Base-by-base conservation (phyloP, 2,888 invertebrate species). In the Trichogramma evanescens region DNA sequence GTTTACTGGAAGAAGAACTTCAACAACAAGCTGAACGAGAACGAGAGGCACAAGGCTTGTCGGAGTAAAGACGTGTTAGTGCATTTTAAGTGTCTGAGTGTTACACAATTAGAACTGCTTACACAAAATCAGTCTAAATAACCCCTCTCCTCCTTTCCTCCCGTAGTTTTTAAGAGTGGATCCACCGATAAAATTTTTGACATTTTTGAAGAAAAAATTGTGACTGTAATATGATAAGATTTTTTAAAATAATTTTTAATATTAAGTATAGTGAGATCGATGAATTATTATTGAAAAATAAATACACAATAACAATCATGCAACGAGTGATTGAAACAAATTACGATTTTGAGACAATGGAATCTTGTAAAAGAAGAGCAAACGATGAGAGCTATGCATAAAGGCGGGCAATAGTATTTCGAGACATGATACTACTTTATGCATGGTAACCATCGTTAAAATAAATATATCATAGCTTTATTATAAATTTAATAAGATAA, bases 1-100 rank as follows among this genome's bases (percentile, higher is more conserved):
- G 74, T 69, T 75, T 74, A 59, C 74, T 67, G 76, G 89, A 69
- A 84, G 86, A 68, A 80, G 84, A 66, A 81, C 82, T 44, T 80
- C 83, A 53, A 80, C 83, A 57, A 80, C 80, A 62, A 74, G 61
- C 61, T 6, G 64, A 64, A 45, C 66, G 66, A 44, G 55, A 9
- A 6, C 58, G 61, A 10, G 61, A 62, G n/a, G 50, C 51, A 40
- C 60, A 62, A 8, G 62, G 42, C 49, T 55, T 61, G 8, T 54
- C 56, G 40, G 64, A 64, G 42, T 63, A 56, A 61, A 42, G 48
- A 26, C 26, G 26, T 26, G 26, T 26, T 26, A 26, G 26, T 26
- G 39, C 41, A 55, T 46, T 46, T 13, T n/a, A n/a, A 46, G 7
- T 9, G 7, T n/a, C 50, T 9, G 7, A n/a, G 9, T 50, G 9